Conservation (phyloP, 2,113 vertebrate species). For the Pseudorasbora parva region DNA sequence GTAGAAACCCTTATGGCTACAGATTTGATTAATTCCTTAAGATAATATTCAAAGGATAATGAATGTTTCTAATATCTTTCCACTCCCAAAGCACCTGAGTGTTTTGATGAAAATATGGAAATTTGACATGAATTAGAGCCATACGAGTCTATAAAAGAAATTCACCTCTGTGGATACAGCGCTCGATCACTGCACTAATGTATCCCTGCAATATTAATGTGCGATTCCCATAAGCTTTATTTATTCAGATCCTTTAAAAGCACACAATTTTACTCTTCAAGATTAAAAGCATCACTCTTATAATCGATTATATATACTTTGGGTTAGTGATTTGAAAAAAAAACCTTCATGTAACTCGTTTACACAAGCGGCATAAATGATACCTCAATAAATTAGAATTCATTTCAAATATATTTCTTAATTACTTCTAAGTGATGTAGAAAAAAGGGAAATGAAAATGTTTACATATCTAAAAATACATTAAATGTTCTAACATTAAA, state of each 20-base stretch:
- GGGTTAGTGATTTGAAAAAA: constrained; percentile 13
- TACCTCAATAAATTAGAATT: neutral
- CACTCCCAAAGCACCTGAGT: neutral
- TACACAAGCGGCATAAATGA: neutral
- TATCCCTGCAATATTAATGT: constrained; percentile 13
- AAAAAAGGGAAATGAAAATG: no score
- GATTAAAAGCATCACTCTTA: neutral
- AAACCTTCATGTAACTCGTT: neutral
- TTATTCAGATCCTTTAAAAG: neutral
- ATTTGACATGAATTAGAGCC: constrained; percentile 18
- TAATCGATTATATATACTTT: neutral
- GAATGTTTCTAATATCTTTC: constrained; percentile 22
- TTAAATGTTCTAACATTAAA: no score
- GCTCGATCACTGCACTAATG: constrained; percentile 12
- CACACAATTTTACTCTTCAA: neutral
- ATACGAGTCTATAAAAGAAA: neutral
- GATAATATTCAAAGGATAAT: constrained; percentile 9
- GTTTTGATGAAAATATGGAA: constrained; percentile 36
- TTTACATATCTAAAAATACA: no score
- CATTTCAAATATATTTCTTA: no score
- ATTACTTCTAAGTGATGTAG: no score
- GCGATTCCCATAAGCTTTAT: neutral
- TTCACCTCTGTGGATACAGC: neutral
- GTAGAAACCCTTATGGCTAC: neutral
- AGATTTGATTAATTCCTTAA: constrained; percentile 33